Conservation (phyloP, 1,140 invertebrate species). For the Callitettix versicolor region DNA sequence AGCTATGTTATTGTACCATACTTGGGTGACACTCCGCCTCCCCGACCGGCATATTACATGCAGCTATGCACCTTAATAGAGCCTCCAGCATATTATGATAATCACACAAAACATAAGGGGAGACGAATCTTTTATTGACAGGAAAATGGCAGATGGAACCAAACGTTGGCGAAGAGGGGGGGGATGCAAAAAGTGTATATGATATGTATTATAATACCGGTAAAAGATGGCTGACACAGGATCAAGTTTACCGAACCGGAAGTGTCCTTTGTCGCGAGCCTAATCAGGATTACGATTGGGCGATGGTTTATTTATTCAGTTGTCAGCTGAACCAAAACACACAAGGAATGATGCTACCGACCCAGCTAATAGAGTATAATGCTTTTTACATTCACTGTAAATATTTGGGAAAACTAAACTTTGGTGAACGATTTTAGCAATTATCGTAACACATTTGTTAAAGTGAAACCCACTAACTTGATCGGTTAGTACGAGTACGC, state of each 20-base stretch:
- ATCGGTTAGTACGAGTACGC: no score
- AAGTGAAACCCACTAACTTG: no score
- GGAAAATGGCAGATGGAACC: constrained; percentile 8
- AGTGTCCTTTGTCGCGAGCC: not conserved
- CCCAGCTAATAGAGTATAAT: no score
- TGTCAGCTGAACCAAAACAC: no score
- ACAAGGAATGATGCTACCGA: no score
- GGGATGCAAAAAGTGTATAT: constrained; percentile 6
- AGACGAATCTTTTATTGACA: not conserved
- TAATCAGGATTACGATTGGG: not conserved
- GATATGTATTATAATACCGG: constrained; percentile 9
- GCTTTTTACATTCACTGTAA: no score
- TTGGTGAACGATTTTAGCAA: no score
- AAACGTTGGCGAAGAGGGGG: no score
- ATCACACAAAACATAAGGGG: not conserved
- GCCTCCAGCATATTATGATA: constrained; percentile 10
- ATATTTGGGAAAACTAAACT: no score
- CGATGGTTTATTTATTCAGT: no score
- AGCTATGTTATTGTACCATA: constrained; percentile 5
- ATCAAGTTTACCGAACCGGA: not conserved
- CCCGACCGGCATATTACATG: constrained; percentile 9
- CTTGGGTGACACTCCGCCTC: not conserved
- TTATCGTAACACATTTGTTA: no score
- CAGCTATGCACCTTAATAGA: constrained; percentile 9
- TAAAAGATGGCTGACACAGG: constrained; percentile 5